phyloP scores from a whole-genome alignment of 2,888 invertebrate species.

The Acleris literana region DNA sequence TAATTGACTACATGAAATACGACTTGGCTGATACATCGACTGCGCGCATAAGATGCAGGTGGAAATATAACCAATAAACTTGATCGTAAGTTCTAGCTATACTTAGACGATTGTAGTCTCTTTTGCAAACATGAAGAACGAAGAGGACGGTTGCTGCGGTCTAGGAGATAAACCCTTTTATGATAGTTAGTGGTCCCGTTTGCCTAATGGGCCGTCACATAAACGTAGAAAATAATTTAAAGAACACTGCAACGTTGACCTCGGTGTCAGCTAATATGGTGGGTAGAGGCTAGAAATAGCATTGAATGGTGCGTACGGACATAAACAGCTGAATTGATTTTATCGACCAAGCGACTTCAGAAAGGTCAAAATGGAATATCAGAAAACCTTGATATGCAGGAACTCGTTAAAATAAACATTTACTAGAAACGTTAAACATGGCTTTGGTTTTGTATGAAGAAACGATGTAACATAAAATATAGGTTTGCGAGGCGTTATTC shows the following conservation, averaged over 20 bases:
- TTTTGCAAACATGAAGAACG: background rate
- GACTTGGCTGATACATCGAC: constrained; percentile 7
- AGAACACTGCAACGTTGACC: constrained; percentile 48
- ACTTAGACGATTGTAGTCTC: background rate
- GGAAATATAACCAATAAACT: constrained; percentile 19
- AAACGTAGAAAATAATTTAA: constrained; percentile 24
- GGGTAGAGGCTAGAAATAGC: constrained; percentile 48
- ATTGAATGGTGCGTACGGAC: constrained; percentile 29
- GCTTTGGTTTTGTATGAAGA: background rate
- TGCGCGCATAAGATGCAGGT: constrained; percentile 2
- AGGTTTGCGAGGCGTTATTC: background rate
- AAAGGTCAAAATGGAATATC: constrained; percentile 9
- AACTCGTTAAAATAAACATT: background rate
- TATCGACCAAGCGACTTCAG: background rate
- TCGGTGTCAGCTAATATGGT: constrained; percentile 55
- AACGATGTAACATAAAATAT: background rate
- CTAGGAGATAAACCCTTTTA: background rate
- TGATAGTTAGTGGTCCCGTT: background rate
- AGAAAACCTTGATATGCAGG: constrained; percentile 4
- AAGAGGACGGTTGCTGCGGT: background rate
- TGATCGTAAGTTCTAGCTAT: background rate
- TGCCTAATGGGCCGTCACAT: constrained; percentile 10
- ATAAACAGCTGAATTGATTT: constrained; percentile 27
- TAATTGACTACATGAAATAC: constrained; percentile 12
- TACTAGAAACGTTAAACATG: no score